A percentile compares a stretch with the other conserved stretches of the same genome.
These are phyloP conservation scores for Apamea epomidion DNA, from an alignment of 2,888 invertebrate species.

Conservation along the genomic window DNA sequence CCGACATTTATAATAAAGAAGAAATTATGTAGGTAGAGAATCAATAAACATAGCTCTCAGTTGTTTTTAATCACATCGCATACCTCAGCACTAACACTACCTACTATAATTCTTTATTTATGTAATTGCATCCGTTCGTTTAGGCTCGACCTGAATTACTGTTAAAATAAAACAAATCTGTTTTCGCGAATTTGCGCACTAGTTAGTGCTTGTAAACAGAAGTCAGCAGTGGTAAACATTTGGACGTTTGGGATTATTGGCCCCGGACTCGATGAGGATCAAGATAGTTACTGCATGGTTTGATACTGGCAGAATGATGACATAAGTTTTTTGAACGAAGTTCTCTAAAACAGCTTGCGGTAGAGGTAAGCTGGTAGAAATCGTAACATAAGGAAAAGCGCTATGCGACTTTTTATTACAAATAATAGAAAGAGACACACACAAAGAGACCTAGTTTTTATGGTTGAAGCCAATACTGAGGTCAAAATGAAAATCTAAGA, in stretches of 20 bases:
- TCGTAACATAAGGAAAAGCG: not conserved
- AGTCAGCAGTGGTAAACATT: constrained; percentile 2
- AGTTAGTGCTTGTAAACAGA: constrained; percentile 16
- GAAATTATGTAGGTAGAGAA: not conserved
- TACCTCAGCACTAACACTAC: not conserved
- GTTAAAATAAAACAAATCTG: constrained; percentile 28
- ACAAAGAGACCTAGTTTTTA: too few relatives aligned
- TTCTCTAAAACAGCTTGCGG: not conserved
- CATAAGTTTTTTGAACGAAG: not conserved
- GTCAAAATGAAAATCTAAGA: too few relatives aligned
- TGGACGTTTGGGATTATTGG: not conserved
- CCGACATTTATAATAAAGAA: not conserved
- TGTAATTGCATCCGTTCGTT: not conserved
- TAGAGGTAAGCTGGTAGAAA: not conserved
- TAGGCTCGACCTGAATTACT: constrained; percentile 4
- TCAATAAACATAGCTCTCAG: not conserved
- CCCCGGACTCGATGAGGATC: not conserved
- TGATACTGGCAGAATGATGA: not conserved
- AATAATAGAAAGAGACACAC: not conserved
- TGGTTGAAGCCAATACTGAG: too few relatives aligned
- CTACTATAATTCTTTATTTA: not conserved
- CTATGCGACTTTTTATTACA: too few relatives aligned
- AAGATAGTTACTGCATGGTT: too few relatives aligned
- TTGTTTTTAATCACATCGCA: not conserved
- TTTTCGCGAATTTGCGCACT: constrained; percentile 23